Evolutionary conservation across 2,797 vertebrate genomes (phyloP).

Genomic region (Hoplostethus atlanticus): DNA sequence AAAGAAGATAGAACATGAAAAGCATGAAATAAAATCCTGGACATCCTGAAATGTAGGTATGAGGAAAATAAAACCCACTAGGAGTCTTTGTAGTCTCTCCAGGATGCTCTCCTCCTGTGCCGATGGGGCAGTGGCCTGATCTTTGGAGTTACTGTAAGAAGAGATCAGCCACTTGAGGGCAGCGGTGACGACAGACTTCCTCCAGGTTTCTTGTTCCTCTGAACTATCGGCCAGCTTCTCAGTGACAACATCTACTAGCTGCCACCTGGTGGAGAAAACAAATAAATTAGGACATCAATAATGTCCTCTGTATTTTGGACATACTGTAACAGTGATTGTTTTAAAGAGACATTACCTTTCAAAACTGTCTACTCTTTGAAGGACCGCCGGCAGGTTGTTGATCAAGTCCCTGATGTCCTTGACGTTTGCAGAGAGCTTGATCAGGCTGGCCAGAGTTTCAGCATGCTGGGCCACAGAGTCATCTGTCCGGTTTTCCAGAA

Average conservation of each 20-base stretch:
- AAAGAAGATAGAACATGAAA: slow-evolving; percentile 8
- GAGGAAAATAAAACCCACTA: slow-evolving; percentile 78
- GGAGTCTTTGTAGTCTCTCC: slow-evolving; percentile 81
- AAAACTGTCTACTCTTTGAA: slow-evolving; percentile 76
- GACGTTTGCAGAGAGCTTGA: slow-evolving; percentile 76
- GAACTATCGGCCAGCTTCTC: slow-evolving; percentile 76
- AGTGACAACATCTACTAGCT: slow-evolving; percentile 87
- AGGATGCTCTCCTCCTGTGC: slow-evolving; percentile 85
- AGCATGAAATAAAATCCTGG: not conserved
- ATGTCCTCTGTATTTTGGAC: not conserved
- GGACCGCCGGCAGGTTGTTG: slow-evolving; percentile 79
- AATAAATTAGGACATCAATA: not conserved
- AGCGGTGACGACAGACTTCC: slow-evolving; percentile 79
- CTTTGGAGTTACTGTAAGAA: slow-evolving; percentile 80
- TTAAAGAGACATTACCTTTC: slow-evolving; percentile 81
- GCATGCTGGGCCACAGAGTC: slow-evolving; percentile 47
- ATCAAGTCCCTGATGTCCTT: slow-evolving; percentile 78
- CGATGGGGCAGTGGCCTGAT: slow-evolving; percentile 54
- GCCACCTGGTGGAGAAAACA: slow-evolving; percentile 85
- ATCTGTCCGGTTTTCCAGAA: slow-evolving; percentile 60
- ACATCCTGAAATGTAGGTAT: no score
- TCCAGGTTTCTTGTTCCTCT: slow-evolving; percentile 85
- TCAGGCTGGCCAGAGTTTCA: slow-evolving; percentile 83
- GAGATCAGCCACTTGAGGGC: slow-evolving; percentile 85
- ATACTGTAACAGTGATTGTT: not conserved